These are phyloP conservation scores for Alentia gelatinosa DNA, from an alignment of 2,888 invertebrate species.

Conservation along the genomic window DNA sequence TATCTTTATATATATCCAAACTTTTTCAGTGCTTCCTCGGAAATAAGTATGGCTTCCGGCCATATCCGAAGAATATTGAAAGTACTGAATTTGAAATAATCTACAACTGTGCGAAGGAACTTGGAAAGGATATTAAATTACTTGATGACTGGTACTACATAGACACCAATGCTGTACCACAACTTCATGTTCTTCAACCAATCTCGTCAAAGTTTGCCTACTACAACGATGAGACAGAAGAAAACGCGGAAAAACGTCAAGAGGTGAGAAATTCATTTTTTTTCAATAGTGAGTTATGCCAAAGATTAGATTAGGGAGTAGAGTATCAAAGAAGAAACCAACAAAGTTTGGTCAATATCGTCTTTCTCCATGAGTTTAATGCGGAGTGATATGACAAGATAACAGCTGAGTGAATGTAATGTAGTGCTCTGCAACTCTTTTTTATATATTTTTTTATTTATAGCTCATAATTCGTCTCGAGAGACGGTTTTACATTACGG, in stretches of 20 bases:
- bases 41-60: conserved; percentile 62
- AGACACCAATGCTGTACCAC: conserved; percentile 88
- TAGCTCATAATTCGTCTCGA: too few relatives aligned
- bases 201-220: conserved; percentile 79
- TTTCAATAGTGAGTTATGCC: too few relatives aligned
- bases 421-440: too few relatives aligned
- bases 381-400: too few relatives aligned
- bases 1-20: not conserved
- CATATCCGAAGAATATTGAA: conserved; percentile 58
- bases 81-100: conserved; percentile 56
- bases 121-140: not conserved
- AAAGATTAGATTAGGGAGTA: too few relatives aligned
- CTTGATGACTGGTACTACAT: conserved; percentile 55
- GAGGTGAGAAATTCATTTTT: too few relatives aligned
- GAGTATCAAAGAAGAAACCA: too few relatives aligned
- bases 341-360: too few relatives aligned
- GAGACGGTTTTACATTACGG: too few relatives aligned
- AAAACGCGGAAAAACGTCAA: conserved; percentile 64
- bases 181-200: conserved; percentile 88
- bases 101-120: conserved; percentile 18
- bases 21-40: conserved; percentile 60
- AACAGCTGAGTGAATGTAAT: too few relatives aligned
- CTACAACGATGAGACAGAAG: conserved; percentile 69
- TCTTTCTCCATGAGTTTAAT: too few relatives aligned
- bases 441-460: too few relatives aligned